Evolutionary conservation across 2,113 vertebrate genomes (phyloP), one percentile per base, ranked within the genome.

Genomic region (Oryzias javanicus): DNA sequence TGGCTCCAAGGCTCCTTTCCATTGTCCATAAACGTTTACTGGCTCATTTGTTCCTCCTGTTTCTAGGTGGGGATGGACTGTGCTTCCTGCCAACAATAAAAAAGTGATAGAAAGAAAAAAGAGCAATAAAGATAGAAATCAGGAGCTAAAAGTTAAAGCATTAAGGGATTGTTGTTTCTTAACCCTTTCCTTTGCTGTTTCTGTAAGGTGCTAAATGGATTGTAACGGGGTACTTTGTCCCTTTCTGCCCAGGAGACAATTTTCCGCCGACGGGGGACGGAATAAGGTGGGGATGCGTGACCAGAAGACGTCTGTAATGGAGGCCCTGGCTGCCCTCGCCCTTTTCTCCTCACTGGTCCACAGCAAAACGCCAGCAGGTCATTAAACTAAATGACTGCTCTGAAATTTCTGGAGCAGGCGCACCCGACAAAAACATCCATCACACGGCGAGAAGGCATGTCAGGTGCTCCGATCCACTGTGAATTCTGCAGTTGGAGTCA

Each of bases 331-430:
- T 72, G 49, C 49, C 16, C 64, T 24, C 50, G 42, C 25, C 13
- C 18, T 53, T 45, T 15, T 45, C 70, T 27, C 24, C 72, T 56
- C 55, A 52, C 49, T 49, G 46, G 52, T 45, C 47, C 25, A 19
- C 48, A 60, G 52, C 46, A 41, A 72, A 74, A 74, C 60, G 55
- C 54, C 57, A 79, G 19, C 0, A 57, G 80, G 70, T 83, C 81
- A 88, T 87, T 86, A 80, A 86, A 79, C 52, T 67, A 79, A 84
- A 86, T 83, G 78, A 82, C 80, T 72, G 73, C 76, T 70, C 50
- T 74, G 74, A 79, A 89, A 83, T 55, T 64, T 81, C 58, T 72
- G 68, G 47, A 72, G 70, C 63, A 49, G n/a, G 8, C 65, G 46
- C 27, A 12, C 50, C 53, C 70, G 45, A 46, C 54, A 68, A 77